Conservation (phyloP, 2,797 vertebrate genomes). For the Anas georgica region DNA sequence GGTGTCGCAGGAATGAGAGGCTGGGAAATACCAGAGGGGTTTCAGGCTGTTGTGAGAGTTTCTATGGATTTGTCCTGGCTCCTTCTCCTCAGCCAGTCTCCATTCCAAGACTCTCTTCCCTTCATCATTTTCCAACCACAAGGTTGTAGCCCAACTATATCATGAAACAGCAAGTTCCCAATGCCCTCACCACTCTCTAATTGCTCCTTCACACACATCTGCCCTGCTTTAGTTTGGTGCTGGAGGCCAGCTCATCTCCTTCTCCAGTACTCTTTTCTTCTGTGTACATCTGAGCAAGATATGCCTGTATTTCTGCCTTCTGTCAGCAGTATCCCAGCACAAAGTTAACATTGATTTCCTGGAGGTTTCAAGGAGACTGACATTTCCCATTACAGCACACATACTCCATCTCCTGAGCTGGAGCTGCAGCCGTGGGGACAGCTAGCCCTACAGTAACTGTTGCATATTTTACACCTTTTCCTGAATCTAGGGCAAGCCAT, state of each 20-base stretch:
- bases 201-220: background rate
- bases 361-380: background rate
- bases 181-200: background rate
- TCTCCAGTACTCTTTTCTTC: background rate
- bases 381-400: background rate
- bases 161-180: background rate
- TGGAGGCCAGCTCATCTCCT: background rate
- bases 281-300: background rate
- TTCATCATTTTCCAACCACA: background rate
- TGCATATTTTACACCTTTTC: conserved; percentile 1
- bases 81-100: background rate
- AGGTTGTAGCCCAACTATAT: background rate
- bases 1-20: background rate
- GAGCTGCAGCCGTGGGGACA: background rate
- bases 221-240: background rate
- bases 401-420: background rate
- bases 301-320: background rate
- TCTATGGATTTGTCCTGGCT: background rate
- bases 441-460: background rate
- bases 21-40: background rate
- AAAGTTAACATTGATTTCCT: background rate
- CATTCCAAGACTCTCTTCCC: background rate
- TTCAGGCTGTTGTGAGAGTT: background rate
- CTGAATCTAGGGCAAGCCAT: background rate
- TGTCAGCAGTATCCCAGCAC: background rate